These are phyloP conservation scores for Grallaria varia DNA, from an alignment of 2,113 vertebrate genomes.

Conservation along the genomic window DNA sequence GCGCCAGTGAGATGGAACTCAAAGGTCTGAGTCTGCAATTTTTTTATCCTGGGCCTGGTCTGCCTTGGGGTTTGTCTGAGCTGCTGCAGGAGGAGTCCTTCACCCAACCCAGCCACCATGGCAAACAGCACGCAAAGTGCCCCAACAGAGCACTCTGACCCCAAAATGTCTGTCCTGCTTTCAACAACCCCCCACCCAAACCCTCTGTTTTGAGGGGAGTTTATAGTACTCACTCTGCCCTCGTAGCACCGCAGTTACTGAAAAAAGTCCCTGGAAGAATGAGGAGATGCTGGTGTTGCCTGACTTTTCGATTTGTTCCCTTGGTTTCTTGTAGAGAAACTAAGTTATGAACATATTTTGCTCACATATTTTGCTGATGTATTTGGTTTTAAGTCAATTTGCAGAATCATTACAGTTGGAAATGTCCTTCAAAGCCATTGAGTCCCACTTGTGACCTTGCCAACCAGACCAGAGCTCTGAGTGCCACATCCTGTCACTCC, in stretches of 20 bases:
- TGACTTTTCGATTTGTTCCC: background rate
- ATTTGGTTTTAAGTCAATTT: background rate
- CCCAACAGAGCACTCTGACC: background rate
- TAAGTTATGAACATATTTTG: background rate
- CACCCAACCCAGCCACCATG: background rate
- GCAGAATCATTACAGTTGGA: background rate
- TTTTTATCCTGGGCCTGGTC: background rate
- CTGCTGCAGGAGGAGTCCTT: background rate
- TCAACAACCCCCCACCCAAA: rapidly evolving
- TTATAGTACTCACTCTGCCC: background rate
- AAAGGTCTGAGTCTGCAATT: background rate
- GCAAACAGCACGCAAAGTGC: background rate
- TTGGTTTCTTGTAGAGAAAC: background rate
- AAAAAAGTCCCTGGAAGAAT: background rate
- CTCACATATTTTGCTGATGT: rapidly evolving
- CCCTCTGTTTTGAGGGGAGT: background rate
- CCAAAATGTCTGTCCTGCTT: background rate
- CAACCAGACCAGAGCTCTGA: background rate
- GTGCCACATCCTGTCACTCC: background rate
- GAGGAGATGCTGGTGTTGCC: background rate
- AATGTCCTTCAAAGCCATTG: background rate
- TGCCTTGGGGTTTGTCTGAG: background rate
- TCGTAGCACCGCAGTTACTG: background rate
- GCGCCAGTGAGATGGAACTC: too few relatives aligned
- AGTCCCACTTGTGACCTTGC: rapidly evolving